phyloP scores from a whole-genome alignment of 2,797 vertebrate species.

The Fringilla coelebs region DNA sequence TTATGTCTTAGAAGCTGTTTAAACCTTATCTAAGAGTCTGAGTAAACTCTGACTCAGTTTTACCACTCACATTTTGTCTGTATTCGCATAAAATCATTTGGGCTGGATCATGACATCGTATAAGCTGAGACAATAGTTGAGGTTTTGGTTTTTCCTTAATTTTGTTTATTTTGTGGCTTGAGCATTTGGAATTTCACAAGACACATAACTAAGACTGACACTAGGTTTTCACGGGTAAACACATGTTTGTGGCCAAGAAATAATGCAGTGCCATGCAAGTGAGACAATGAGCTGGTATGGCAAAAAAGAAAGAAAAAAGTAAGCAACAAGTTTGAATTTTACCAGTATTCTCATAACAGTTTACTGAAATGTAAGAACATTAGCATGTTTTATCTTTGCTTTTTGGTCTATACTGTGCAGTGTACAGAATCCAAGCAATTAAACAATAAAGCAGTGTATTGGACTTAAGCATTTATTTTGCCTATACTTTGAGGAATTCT shows the following conservation, averaged over 20 bases:
- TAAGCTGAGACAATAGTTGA: constrained; percentile 45
- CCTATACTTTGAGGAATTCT: not conserved
- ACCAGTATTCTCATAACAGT: not conserved
- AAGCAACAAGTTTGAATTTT: not conserved
- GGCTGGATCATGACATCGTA: constrained; percentile 15
- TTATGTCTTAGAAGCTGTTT: not conserved
- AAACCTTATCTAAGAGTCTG: not conserved
- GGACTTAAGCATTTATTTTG: not conserved
- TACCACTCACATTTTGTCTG: constrained; percentile 41
- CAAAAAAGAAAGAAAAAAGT: not conserved
- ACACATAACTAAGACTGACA: constrained; percentile 45
- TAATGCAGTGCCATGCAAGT: constrained; percentile 5
- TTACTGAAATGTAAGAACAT: not conserved
- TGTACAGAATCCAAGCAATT: not conserved
- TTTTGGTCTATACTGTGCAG: not conserved
- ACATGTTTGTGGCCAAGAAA: constrained; percentile 43
- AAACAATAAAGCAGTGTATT: not conserved
- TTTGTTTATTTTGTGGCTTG: constrained; percentile 59
- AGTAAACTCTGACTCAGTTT: constrained; percentile 58
- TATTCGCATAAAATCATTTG: constrained; percentile 51
- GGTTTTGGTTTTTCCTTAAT: constrained; percentile 56
- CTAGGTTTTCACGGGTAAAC: constrained; percentile 45
- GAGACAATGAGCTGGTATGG: not conserved
- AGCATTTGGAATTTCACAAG: constrained; percentile 60
- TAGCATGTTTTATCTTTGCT: not conserved